phyloP scores from a whole-genome alignment of 2,888 invertebrate genomes.

The Monopis laevigella region DNA sequence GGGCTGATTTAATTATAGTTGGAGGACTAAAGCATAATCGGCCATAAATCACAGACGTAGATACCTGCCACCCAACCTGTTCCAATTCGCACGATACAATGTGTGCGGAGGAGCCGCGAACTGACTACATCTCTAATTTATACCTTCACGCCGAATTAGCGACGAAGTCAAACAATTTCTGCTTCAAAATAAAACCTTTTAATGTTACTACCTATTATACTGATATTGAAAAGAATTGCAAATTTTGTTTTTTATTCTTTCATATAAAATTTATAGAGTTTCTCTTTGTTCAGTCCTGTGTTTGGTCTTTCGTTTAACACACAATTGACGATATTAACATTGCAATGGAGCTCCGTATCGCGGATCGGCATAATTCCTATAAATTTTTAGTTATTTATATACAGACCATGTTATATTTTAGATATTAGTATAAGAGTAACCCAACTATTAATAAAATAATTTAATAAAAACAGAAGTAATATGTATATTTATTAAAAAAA shows the following conservation, averaged over 20 bases:
- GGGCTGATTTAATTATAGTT: constrained; percentile 58
- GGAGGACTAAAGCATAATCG: constrained; percentile 55
- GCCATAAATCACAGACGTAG: constrained; percentile 59
- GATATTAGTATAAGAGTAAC: no score
- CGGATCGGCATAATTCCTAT: not conserved
- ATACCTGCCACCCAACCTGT: constrained; percentile 63
- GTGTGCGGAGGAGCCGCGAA: constrained; percentile 31
- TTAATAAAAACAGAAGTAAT: no score
- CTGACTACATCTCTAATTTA: constrained; percentile 52
- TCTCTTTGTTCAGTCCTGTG: constrained; percentile 42
- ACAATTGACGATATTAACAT: constrained; percentile 56
- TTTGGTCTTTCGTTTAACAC: constrained; percentile 52
- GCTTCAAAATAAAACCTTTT: constrained; percentile 36
- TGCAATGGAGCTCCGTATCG: constrained; percentile 37
- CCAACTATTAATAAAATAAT: no score
- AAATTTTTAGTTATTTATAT: not conserved
- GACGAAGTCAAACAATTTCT: constrained; percentile 35
- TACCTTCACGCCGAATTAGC: constrained; percentile 59
- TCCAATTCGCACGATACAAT: constrained; percentile 58
- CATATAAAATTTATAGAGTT: constrained; percentile 49
- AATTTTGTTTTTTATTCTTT: constrained; percentile 43
- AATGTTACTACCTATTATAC: constrained; percentile 29
- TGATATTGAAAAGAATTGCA: constrained; percentile 40
- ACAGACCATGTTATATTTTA: no score
- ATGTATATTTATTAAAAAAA: no score